phyloP scores from a whole-genome alignment of 2,888 invertebrate species.

The Drosophila histrio region DNA sequence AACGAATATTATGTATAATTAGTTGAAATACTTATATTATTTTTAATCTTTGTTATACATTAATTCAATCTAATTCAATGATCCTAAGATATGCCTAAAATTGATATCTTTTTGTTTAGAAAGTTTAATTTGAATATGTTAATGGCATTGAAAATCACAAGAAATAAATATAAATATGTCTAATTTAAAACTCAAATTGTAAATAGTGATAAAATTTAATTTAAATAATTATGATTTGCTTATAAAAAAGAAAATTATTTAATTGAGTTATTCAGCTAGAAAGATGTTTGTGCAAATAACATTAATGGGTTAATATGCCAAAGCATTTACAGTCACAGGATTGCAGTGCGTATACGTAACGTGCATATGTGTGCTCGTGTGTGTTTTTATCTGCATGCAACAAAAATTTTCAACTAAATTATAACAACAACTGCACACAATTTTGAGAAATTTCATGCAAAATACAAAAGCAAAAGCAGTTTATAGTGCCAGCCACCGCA shows the following conservation, averaged over 20 bases:
- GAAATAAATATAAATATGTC: background rate
- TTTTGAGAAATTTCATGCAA: constrained; percentile 74
- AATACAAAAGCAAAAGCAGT: constrained; percentile 61
- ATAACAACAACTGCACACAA: constrained; percentile 63
- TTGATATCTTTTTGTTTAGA: background rate
- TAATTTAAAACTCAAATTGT: background rate
- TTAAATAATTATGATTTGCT: background rate
- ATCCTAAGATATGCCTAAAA: background rate
- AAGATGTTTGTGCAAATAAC: background rate
- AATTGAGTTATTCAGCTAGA: background rate
- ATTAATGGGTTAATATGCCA: constrained; percentile 51
- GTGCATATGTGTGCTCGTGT: background rate
- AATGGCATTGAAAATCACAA: background rate
- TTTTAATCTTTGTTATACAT: background rate
- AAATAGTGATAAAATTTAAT: background rate
- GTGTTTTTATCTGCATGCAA: constrained; percentile 21
- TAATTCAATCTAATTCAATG: background rate
- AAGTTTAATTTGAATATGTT: background rate
- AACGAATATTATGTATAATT: too few relatives aligned
- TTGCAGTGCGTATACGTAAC: background rate
- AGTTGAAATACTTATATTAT: too few relatives aligned
- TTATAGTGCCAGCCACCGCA: constrained; percentile 40
- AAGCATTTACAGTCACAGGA: background rate
- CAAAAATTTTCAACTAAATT: constrained; percentile 68
- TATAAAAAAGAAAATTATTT: background rate